Evolutionary conservation across 2,797 vertebrate species (phyloP).

Genomic region (Dipus sagitta): DNA sequence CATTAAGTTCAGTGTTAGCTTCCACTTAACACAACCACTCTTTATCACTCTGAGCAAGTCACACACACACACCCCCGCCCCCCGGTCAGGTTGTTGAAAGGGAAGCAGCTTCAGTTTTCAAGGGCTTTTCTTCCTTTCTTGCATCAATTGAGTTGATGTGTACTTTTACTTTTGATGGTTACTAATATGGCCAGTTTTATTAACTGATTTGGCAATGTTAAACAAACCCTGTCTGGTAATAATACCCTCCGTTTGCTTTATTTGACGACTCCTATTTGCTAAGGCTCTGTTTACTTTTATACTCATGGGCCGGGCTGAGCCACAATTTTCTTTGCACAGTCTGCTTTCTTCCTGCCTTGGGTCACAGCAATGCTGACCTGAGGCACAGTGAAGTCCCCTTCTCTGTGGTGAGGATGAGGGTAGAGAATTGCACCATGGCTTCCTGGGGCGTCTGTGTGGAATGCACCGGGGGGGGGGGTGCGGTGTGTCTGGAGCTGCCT

Average conservation of each 20-base stretch:
- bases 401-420: rapidly evolving
- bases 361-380: rapidly evolving
- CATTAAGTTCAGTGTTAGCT: rapidly evolving
- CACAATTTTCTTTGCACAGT: rapidly evolving
- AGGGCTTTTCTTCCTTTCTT: not conserved
- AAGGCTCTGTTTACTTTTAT: not conserved
- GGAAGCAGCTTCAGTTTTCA: not conserved
- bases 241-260: rapidly evolving
- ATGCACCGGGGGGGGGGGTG: rapidly evolving
- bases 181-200: not conserved
- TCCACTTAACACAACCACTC: rapidly evolving
- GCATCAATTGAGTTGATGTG: rapidly evolving
- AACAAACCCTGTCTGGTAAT: not conserved
- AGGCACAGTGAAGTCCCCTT: not conserved
- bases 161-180: not conserved
- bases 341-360: rapidly evolving
- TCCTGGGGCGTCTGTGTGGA: not conserved
- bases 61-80: too few species aligned
- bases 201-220: not conserved
- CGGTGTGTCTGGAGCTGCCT: too few species aligned
- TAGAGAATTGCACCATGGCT: too few species aligned
- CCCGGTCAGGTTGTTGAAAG: not conserved
- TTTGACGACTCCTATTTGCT: not conserved
- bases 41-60: too few species aligned
- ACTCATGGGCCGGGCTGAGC: rapidly evolving